These are phyloP conservation scores for Saxidomus purpurata DNA, from an alignment of 1,140 invertebrate species.

Conservation along the genomic window DNA sequence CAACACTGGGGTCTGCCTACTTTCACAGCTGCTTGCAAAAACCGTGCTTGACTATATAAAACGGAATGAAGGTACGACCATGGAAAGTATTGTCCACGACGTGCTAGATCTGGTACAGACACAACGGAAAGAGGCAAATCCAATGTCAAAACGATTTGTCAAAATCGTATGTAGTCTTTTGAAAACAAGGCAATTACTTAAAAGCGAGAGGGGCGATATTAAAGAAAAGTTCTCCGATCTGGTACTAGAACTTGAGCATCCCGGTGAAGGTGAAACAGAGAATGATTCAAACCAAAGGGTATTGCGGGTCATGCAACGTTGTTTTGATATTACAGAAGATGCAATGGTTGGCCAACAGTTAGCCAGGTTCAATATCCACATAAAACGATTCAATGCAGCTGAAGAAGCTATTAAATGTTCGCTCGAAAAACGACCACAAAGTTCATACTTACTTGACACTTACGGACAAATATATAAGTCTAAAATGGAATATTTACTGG, in stretches of 20 bases:
- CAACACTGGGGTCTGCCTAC: constrained; percentile 20
- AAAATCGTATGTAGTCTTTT: constrained; percentile 55
- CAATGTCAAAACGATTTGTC: constrained; percentile 49
- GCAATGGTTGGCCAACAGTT: constrained; percentile 57
- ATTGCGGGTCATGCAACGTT: constrained; percentile 15
- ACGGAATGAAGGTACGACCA: neutral
- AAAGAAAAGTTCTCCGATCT: constrained; percentile 50
- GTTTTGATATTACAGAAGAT: constrained; percentile 55
- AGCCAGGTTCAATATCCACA: constrained; percentile 39
- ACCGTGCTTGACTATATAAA: constrained; percentile 23
- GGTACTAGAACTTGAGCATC: constrained; percentile 14
- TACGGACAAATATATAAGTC: constrained; percentile 55
- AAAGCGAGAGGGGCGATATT: constrained; percentile 16
- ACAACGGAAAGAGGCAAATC: constrained; percentile 17
- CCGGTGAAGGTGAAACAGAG: neutral
- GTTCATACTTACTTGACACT: constrained; percentile 45
- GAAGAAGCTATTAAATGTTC: constrained; percentile 33
- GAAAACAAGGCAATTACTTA: constrained; percentile 43
- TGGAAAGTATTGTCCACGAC: constrained; percentile 36
- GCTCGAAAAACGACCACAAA: constrained; percentile 20
- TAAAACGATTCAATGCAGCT: constrained; percentile 14
- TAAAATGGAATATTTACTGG: constrained; percentile 31
- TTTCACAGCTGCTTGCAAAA: constrained; percentile 49
- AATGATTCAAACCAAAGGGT: neutral
- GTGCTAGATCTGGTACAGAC: constrained; percentile 3